Conservation (phyloP, 2,797 vertebrate species). For the Cyclopterus lumpus region DNA sequence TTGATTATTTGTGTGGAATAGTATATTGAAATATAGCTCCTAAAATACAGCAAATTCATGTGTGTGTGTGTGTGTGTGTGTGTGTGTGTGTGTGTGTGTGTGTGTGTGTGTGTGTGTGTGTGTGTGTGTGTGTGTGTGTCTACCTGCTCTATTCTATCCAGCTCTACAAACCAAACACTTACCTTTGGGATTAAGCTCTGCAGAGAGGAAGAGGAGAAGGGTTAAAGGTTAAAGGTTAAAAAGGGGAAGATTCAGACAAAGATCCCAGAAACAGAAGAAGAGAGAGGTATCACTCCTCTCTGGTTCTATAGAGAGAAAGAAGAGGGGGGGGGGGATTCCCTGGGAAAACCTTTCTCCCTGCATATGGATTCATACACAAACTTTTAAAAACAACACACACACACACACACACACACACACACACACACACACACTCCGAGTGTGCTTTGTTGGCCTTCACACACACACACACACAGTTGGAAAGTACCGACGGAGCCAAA, state of each 20-base stretch:
- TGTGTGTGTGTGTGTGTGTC: constrained; percentile 15
- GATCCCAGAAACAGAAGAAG: constrained; percentile 23
- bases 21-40: neutral
- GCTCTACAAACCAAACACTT: constrained; percentile 61
- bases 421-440: neutral
- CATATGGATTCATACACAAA: constrained; percentile 17
- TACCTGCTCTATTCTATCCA: constrained; percentile 56
- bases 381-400: neutral
- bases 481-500: constrained; percentile 31
- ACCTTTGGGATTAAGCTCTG: constrained; percentile 85
- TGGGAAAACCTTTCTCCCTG: constrained; percentile 29
- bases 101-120: constrained; percentile 4
- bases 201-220: constrained; percentile 53
- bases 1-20: constrained; percentile 25
- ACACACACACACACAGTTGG: constrained; percentile 42
- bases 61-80: constrained; percentile 30
- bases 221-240: constrained; percentile 36
- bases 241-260: constrained; percentile 17
- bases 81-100: constrained; percentile 25
- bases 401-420: constrained; percentile 26
- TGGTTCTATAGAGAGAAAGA: neutral
- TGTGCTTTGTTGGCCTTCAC: constrained; percentile 34
- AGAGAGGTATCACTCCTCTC: constrained; percentile 7
- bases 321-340: constrained; percentile 37
- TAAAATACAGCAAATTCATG: constrained; percentile 1